Evolutionary conservation across 1,140 invertebrate genomes (phyloP), one percentile per base, ranked within the genome.

Genomic region (Papilio helenus): DNA sequence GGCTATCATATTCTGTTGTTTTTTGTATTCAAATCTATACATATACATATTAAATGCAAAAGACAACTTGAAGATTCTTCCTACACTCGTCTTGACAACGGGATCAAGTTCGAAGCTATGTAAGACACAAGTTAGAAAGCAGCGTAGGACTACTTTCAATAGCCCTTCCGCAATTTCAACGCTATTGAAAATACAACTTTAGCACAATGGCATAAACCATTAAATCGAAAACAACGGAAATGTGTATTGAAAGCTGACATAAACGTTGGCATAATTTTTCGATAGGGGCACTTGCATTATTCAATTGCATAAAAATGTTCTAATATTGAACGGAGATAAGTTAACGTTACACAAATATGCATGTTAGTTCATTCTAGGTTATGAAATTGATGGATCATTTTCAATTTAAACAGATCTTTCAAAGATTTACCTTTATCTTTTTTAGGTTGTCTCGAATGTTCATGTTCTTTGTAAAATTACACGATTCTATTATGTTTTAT

Each of bases 71-170:
- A 23, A 65, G 58, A 73, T 73, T 46, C n/a, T 20, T 46, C 42
- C 1, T 49, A 46, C 42, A 74, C 18, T 44, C n/a, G 29, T n/a
- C 9, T 55, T 18, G 9, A 68, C 76, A 71, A 79, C 76, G 44
- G 26, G 58, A 68, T 68, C 14, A 12, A 79, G 20, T 26, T 61
- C 71, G 44, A 23, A 34, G 61, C 34, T 39, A 39, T 39, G 34
- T 39, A 39, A 39, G 34, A 39, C 34, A 39, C 34, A 39, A 39
- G 20, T 18, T 83, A 86, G 85, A 85, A 88, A 86, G 86, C 85
- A 80, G 86, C 73, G 74, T 81, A 85, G 79, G 82, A 84, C 81
- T 80, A 81, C 83, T 87, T 88, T 84, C 85, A 76, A 79, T 65
- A 72, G 68, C 76, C 77, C 72, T 76, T 76, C 51, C 42, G 72